Evolutionary conservation across 2,113 vertebrate genomes (phyloP).

Genomic region (Agelaius tricolor): DNA sequence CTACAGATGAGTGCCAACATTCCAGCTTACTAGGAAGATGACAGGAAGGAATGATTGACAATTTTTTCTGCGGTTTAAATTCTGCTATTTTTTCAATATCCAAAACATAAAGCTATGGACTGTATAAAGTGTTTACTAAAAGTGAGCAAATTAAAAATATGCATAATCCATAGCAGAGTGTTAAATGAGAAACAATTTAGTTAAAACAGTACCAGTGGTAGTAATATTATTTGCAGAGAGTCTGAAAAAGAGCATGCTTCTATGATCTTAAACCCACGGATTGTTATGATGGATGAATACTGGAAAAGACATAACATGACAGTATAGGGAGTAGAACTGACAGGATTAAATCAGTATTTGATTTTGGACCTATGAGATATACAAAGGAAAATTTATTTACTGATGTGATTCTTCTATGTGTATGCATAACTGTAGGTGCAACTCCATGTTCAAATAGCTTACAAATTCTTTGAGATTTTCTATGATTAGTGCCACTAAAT

Average conservation of each 20-base stretch:
- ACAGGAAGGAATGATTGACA: conserved; percentile 6
- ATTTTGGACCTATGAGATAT: neutral
- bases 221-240: neutral
- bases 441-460: neutral
- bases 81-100: neutral
- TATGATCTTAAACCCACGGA: neutral
- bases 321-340: neutral
- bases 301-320: neutral
- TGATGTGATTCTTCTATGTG: neutral
- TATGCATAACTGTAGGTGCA: neutral
- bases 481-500: neutral
- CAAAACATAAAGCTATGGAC: neutral
- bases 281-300: neutral
- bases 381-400: neutral
- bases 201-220: neutral
- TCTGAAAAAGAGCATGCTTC: neutral
- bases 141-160: neutral
- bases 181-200: neutral
- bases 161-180: neutral
- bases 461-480: neutral
- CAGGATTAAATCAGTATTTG: neutral
- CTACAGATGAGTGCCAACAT: neutral
- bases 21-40: neutral
- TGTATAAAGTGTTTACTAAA: neutral
- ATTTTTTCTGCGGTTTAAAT: neutral